phyloP scores from a whole-genome alignment of 2,888 invertebrate genomes.

The Plutella xylostella region DNA sequence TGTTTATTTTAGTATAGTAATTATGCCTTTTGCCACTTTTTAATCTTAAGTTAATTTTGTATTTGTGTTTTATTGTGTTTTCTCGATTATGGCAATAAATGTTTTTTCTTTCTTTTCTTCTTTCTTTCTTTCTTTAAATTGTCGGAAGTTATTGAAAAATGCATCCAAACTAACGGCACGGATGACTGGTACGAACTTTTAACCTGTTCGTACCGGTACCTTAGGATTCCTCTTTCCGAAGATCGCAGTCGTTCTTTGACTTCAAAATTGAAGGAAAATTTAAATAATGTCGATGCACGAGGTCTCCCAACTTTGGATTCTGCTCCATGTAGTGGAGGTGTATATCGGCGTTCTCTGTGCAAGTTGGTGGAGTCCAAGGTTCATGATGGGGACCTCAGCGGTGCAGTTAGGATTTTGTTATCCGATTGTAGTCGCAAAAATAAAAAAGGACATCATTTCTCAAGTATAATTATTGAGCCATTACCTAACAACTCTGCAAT shows the following conservation, averaged over 20 bases:
- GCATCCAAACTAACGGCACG: slow-evolving; percentile 1
- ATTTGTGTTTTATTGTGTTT: too few species aligned
- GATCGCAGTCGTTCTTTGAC: not conserved
- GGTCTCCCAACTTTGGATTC: not conserved
- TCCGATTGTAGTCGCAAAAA: too few species aligned
- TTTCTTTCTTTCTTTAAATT: too few species aligned
- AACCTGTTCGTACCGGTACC: not conserved
- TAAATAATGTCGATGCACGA: not conserved
- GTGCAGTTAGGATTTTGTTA: slow-evolving; percentile 11
- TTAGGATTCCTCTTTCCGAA: not conserved
- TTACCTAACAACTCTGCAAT: too few species aligned
- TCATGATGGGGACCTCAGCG: slow-evolving; percentile 12
- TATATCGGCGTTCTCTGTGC: not conserved
- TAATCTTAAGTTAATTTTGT: too few species aligned
- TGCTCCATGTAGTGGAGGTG: not conserved
- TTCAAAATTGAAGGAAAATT: slow-evolving; percentile 5
- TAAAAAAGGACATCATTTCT: too few species aligned
- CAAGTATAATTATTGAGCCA: too few species aligned
- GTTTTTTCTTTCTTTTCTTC: not conserved
- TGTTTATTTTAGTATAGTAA: not conserved
- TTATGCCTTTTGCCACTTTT: too few species aligned
- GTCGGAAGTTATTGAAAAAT: not conserved
- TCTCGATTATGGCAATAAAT: too few species aligned
- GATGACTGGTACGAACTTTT: slow-evolving; percentile 8
- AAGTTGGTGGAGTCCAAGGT: slow-evolving; percentile 10